These are phyloP conservation scores for Leptopilina boulardi DNA, from an alignment of 1,140 invertebrate genomes.

Conservation along the genomic window DNA sequence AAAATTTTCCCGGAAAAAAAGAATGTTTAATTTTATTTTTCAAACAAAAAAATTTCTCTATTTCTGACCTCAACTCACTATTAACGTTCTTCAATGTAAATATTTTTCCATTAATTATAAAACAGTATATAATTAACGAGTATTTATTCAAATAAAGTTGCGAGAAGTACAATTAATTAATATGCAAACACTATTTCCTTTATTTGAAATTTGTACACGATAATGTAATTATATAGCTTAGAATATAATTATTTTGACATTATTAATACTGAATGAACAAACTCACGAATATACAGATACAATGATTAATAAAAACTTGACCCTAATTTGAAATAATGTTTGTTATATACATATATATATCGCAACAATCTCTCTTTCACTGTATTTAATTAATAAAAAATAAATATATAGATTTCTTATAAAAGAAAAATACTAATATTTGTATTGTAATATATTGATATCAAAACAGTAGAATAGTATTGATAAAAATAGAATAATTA, in stretches of 20 bases:
- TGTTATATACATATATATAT: background rate
- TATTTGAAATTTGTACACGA: background rate
- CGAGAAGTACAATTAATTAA: background rate
- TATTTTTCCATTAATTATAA: no score
- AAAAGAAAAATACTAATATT: no score
- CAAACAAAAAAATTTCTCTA: no score
- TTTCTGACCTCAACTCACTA: no score
- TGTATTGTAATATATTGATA: no score
- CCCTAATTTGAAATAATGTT: background rate
- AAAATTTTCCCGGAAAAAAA: no score
- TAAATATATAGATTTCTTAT: no score
- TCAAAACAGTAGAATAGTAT: no score
- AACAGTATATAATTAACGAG: no score
- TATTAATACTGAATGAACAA: background rate
- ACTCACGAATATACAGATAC: background rate
- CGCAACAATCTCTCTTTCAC: background rate
- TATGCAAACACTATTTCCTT: background rate
- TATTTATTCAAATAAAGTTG: background rate
- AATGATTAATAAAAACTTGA: constrained; percentile 5
- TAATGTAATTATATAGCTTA: background rate
- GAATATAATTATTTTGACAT: constrained; percentile 1
- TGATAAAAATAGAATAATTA: no score
- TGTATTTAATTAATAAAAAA: background rate
- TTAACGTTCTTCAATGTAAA: no score
- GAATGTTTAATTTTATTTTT: no score